Evolutionary conservation across 2,797 vertebrate species (phyloP).

Genomic region (Heteromormyrus szaboi): DNA sequence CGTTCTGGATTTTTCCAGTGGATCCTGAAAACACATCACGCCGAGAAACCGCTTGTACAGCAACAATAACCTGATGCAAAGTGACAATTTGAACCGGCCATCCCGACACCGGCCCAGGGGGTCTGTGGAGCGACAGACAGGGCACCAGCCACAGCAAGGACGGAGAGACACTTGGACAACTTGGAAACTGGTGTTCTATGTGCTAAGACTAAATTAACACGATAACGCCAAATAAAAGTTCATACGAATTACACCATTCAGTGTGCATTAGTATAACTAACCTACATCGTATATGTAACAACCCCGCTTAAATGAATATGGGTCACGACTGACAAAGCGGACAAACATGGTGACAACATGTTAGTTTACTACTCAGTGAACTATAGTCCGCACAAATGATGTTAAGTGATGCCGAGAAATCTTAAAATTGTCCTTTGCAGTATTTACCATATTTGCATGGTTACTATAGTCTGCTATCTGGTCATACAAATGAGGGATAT

Average conservation of each 20-base stretch:
- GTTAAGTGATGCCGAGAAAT: neutral
- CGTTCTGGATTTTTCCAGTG: neutral
- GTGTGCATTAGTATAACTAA: neutral
- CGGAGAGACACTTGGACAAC: neutral
- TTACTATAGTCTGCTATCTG: neutral
- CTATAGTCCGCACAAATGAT: slow-evolving; percentile 19
- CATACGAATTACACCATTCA: neutral
- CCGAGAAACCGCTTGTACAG: neutral
- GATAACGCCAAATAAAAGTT: neutral
- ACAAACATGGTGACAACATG: slow-evolving; percentile 30
- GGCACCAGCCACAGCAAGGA: neutral
- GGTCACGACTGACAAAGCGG: slow-evolving; percentile 29
- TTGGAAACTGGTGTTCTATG: neutral
- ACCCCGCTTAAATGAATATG: slow-evolving; percentile 27
- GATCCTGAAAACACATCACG: neutral
- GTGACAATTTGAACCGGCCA: neutral
- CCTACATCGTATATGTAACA: neutral
- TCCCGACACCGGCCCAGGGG: neutral
- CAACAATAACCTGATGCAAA: neutral
- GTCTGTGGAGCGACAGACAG: neutral
- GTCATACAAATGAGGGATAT: neutral
- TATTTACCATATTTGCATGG: neutral
- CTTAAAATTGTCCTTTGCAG: neutral
- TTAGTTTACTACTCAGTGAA: slow-evolving; percentile 11
- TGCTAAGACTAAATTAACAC: neutral